Percentiles rank a stretch among this genome's conserved stretches.
phyloP scores from a whole-genome alignment of 1,140 invertebrate genomes.

The Acromyrmex charruanus region DNA sequence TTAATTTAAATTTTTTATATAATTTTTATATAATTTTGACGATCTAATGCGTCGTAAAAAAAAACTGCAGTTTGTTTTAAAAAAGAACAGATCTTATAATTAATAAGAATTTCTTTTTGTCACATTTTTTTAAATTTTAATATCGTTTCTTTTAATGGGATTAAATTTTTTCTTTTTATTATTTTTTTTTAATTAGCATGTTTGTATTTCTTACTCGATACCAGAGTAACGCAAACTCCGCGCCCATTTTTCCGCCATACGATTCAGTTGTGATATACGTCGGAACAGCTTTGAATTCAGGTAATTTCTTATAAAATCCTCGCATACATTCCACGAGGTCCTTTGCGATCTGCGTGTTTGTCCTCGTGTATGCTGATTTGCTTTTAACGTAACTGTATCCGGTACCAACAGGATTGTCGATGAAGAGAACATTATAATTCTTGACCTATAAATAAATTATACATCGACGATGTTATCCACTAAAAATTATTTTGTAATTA shows the following conservation, averaged over 20 bases:
- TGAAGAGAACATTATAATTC: constrained; percentile 93
- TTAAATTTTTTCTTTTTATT: not conserved
- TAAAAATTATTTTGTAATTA: no score
- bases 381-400: constrained; percentile 94
- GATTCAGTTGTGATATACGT: constrained; percentile 95
- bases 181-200: not conserved
- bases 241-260: constrained; percentile 96
- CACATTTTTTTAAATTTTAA: not conserved
- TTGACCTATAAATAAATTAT: constrained; percentile 87
- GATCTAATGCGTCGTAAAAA: not conserved
- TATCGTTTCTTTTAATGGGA: not conserved
- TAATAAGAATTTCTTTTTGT: not conserved
- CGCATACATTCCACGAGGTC: constrained; percentile 92
- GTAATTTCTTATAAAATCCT: constrained; percentile 88
- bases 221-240: constrained; percentile 90
- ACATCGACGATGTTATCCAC: not conserved
- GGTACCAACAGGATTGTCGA: constrained; percentile 96
- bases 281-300: constrained; percentile 90
- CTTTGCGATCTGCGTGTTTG: constrained; percentile 91
- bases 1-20: not conserved
- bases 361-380: constrained; percentile 87
- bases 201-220: constrained; percentile 86
- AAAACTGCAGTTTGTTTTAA: not conserved
- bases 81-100: not conserved
- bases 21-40: not conserved